Base-by-base conservation (phyloP, 2,888 invertebrate genomes). In the Amitus sp. region DNA sequence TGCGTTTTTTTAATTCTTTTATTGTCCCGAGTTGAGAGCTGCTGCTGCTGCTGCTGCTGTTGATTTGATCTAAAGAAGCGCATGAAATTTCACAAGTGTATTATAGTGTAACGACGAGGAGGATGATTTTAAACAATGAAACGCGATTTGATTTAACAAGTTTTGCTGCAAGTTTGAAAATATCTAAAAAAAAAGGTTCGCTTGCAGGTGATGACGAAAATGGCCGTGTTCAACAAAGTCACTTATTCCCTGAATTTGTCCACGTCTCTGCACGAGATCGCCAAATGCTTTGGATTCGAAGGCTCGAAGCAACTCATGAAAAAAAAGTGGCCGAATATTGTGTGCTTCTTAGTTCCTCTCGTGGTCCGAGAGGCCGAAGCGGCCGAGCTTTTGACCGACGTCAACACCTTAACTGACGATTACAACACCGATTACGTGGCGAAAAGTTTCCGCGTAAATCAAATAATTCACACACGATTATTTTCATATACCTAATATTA, bases 281-380 rank as follows among this genome's bases (percentile, higher is more conserved):
- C 89, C 0, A 85, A 87, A 67, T 88, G 90, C 59, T 86, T 92
- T 50, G 91, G 90, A 0, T 91, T 88, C 71, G 85, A 86, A 17
- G 89, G 89, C 30, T 87, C 88, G 6, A 86, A 88, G 72, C 89
- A 91, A 73, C 90, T 91, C 52, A 84, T 91, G 53, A 85, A 86
- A 0, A 89, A 90, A 75, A 90, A 92, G 71, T 87, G 88, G 33
- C 88, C 89, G 49, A 85, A 90, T 67, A 85, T 91, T 17, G 80
- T 92, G 6, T 89, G 91, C 0, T 84, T 86, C 81, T 83, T 90
- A 71, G 82, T 88, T n/a, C n/a, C n/a, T n/a, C n/a, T n/a, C n/a
- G n/a, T n/a, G n/a, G n/a, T n/a, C n/a, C n/a, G n/a, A n/a, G n/a
- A n/a, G 74, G 83, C 89, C 33, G 80, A 88, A 76, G 82, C 88